Conservation (phyloP, 2,888 invertebrate species). For the Zaprionus lineosus region DNA sequence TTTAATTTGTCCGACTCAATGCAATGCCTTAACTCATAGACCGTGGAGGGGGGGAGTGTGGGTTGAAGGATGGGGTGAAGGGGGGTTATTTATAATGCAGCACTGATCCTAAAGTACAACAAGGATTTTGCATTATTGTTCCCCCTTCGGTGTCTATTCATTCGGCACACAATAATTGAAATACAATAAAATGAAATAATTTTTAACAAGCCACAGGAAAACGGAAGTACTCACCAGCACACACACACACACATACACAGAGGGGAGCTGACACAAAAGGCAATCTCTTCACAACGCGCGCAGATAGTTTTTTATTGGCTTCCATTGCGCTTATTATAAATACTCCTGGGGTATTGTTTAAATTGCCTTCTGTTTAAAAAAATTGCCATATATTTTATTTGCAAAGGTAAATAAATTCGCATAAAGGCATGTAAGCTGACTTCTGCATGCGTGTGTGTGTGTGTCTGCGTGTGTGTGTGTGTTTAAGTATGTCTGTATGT, state of each 20-base stretch:
- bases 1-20: conserved; percentile 66
- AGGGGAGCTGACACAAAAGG: conserved; percentile 41
- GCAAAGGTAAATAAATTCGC: conserved; percentile 74
- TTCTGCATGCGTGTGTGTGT: conserved; percentile 20
- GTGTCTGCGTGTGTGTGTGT: conserved; percentile 23
- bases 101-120: conserved; percentile 13
- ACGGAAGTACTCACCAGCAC: conserved; percentile 50
- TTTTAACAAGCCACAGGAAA: conserved; percentile 76
- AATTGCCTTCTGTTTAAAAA: conserved; percentile 64
- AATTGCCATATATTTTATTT: conserved; percentile 65
- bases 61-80: too few species aligned
- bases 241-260: conserved; percentile 13
- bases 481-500: conserved; percentile 30
- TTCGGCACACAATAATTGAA: conserved; percentile 65
- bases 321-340: conserved; percentile 73
- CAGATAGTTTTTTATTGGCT: conserved; percentile 58
- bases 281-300: conserved; percentile 58
- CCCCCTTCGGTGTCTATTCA: conserved; percentile 21
- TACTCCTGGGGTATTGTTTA: conserved; percentile 74
- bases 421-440: conserved; percentile 64
- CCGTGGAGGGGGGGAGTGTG: too few species aligned
- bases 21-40: too few species aligned
- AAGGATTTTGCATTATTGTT: conserved; percentile 47
- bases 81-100: conserved; percentile 32
- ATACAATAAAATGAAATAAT: conserved; percentile 71